Percentiles rank a stretch among this genome's conserved stretches.
Conservation (phyloP, 2,888 invertebrate species). For the Tetropium fuscum region DNA sequence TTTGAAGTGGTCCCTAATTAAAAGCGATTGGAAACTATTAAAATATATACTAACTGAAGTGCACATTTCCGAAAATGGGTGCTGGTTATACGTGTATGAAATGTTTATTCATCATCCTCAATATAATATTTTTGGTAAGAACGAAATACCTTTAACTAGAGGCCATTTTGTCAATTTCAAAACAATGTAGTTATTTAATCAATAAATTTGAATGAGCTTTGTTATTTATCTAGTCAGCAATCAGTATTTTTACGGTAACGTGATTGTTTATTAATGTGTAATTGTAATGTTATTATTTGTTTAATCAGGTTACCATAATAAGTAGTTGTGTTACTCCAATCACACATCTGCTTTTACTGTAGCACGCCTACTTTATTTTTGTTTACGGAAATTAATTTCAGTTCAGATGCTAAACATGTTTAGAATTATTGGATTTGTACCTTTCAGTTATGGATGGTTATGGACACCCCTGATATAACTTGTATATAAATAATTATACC, state of each 20-base stretch:
- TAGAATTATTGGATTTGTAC: neutral
- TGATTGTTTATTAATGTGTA: no score
- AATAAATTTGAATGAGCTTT: conserved; percentile 33
- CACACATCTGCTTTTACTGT: conserved; percentile 1
- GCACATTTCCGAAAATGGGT: conserved; percentile 63
- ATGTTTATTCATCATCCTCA: conserved; percentile 78
- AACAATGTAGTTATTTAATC: conserved; percentile 27
- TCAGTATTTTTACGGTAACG: no score
- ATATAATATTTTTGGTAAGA: conserved; percentile 81
- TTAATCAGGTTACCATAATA: neutral
- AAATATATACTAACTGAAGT: neutral
- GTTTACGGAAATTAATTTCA: conserved; percentile 4
- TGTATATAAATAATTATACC: no score
- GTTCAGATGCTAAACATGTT: neutral
- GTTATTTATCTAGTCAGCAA: no score
- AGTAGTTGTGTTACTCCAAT: neutral
- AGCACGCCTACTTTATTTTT: conserved; percentile 12
- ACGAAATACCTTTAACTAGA: conserved; percentile 25
- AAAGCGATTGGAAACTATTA: conserved; percentile 2
- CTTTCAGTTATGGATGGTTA: no score
- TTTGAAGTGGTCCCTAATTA: neutral
- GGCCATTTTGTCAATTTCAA: conserved; percentile 49
- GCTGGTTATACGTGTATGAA: conserved; percentile 80
- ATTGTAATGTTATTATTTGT: neutral
- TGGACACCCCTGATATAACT: conserved; percentile 14